A percentile compares a stretch with the other conserved stretches of the same genome.
These are phyloP conservation scores for Oncorhynchus mykiss DNA, from an alignment of 2,113 vertebrate species.

Conservation along the genomic window DNA sequence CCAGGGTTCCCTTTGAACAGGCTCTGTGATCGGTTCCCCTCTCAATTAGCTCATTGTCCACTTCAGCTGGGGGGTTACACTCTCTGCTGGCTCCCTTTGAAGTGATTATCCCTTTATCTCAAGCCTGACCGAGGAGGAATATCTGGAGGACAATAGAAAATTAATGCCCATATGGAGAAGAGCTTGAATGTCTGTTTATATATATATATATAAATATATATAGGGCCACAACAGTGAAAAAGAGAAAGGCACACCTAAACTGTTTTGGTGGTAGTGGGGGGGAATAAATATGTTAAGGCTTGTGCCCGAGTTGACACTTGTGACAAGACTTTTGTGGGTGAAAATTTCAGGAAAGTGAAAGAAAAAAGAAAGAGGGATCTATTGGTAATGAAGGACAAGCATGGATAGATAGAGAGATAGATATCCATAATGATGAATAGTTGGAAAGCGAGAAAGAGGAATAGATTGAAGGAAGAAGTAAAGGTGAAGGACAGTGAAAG, in stretches of 20 bases:
- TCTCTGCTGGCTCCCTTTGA: slow-evolving; percentile 87
- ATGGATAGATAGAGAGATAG: neutral
- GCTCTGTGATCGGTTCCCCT: slow-evolving; percentile 94
- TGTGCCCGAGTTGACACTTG: slow-evolving; percentile 63
- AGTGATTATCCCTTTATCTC: slow-evolving; percentile 99
- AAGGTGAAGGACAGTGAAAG: too few relatives aligned
- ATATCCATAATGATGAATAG: neutral
- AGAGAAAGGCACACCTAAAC: slow-evolving; percentile 20
- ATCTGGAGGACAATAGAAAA: slow-evolving; percentile 88
- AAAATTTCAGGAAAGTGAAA: neutral
- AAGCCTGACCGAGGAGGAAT: slow-evolving; percentile 87
- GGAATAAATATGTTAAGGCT: slow-evolving; percentile 46
- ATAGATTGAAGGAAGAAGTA: slow-evolving; percentile 1
- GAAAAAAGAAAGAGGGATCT: neutral
- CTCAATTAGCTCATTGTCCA: slow-evolving; percentile 98
- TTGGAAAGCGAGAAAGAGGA: slow-evolving; percentile 12
- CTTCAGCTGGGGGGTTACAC: slow-evolving; percentile 90
- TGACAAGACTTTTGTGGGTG: slow-evolving; percentile 38
- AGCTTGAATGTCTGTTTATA: slow-evolving; percentile 80
- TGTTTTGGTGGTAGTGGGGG: neutral
- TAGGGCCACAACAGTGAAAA: slow-evolving; percentile 47
- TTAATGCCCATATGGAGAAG: slow-evolving; percentile 81
- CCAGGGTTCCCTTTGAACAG: slow-evolving; percentile 85
- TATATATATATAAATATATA: slow-evolving; percentile 14
- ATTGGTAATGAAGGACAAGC: neutral